Evolutionary conservation across 2,888 invertebrate genomes (phyloP), one percentile per base, ranked within the genome.

Genomic region (Andrena marginata): DNA sequence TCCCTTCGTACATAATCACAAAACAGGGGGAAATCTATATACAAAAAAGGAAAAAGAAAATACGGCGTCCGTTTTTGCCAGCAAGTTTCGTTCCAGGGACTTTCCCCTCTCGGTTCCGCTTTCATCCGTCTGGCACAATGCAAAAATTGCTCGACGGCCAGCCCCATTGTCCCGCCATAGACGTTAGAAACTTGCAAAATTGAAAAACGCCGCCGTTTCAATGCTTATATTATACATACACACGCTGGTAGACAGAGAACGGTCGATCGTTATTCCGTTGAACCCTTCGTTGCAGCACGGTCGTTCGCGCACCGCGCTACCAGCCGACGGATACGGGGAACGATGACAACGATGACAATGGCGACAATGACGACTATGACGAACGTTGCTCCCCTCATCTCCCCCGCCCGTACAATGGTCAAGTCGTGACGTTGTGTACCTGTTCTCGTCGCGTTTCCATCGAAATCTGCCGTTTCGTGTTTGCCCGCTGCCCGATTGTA

Each of bases 361-460:
- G 87, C 77, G 86, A 87, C 90, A 87, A 88, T 89, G 89, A 87
- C 84, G 90, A 89, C 85, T 84, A 88, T 87, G 89, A 89, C 86
- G 86, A 88, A 85, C 85, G 85, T 80, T 76, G 80, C 77, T 79
- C 72, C 42, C 42, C 16, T 13, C 16, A 1, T 56, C 56, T 56
- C 56, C 23, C 56, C 65, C 72, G 77, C 59, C 35, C 68, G 77
- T 73, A 90, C 87, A 89, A 90, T 90, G 85, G 89, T 87, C 82
- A 89, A 87, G 88, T 84, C 82, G 76, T 49, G 76, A 74, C 33
- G 71, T 69, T 70, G 71, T 49, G 62, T 56, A 62, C 51, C 67
- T 23, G 56, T 23, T 49, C 72, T 31, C 59, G 56, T 62, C 59
- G 62, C 51, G 72, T 84, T 77, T 70, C 81, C 75, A 82, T 83